A percentile compares a stretch with the other conserved stretches of the same genome.
phyloP scores from a whole-genome alignment of 2,888 invertebrate genomes.

The Cheilosia soror region DNA sequence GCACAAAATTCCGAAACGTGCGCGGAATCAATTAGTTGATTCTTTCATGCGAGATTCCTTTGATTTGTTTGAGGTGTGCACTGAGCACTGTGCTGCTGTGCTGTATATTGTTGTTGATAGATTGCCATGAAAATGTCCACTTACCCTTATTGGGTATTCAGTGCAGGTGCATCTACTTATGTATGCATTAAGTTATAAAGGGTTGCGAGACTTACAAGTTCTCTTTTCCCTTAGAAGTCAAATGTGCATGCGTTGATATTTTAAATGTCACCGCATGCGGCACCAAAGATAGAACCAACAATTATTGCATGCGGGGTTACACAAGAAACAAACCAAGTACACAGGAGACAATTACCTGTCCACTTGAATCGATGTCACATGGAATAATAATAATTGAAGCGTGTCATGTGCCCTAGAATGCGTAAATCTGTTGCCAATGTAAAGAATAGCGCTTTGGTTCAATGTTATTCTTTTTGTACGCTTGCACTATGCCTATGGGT shows the following conservation, averaged over 20 bases:
- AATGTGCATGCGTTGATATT: conserved; percentile 60
- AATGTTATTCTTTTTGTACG: conserved; percentile 23
- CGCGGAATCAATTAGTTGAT: conserved; percentile 61
- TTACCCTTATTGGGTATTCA: conserved; percentile 60
- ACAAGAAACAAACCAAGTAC: conserved; percentile 37
- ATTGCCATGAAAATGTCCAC: conserved; percentile 44
- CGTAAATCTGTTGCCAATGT: conserved; percentile 65
- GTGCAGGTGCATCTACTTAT: conserved; percentile 58
- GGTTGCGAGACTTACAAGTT: conserved; percentile 53
- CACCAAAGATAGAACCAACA: conserved; percentile 36
- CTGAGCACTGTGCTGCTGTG: neutral
- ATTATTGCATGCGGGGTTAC: conserved; percentile 41
- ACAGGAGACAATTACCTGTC: conserved; percentile 54
- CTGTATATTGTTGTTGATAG: conserved; percentile 22
- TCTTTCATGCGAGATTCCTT: conserved; percentile 68
- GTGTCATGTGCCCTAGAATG: conserved; percentile 71
- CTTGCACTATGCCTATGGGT: conserved; percentile 22
- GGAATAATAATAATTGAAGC: conserved; percentile 65
- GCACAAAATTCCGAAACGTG: conserved; percentile 64
- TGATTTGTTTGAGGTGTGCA: conserved; percentile 44
- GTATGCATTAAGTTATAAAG: conserved; percentile 59
- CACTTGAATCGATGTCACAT: conserved; percentile 65
- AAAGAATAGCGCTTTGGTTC: conserved; percentile 38
- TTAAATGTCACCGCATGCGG: conserved; percentile 23
- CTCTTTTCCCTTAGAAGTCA: conserved; percentile 58